These are phyloP conservation scores for Ips typographus DNA, from an alignment of 1,140 invertebrate genomes.

Conservation along the genomic window DNA sequence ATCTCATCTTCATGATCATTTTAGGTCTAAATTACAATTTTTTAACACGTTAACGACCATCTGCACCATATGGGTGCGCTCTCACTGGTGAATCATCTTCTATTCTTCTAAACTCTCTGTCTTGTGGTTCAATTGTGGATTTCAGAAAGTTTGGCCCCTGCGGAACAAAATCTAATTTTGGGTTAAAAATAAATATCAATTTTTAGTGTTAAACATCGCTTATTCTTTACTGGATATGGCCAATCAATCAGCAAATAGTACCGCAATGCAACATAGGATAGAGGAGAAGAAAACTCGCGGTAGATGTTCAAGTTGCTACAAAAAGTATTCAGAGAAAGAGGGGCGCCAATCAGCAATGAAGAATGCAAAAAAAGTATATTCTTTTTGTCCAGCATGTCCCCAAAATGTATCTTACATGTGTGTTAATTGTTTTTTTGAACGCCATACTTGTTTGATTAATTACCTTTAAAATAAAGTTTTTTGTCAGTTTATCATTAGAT, in stretches of 20 bases:
- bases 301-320: constrained; percentile 11
- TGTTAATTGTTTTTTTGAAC: constrained; percentile 12
- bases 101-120: no score
- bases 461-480: no score
- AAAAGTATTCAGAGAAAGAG: constrained; percentile 11
- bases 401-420: constrained; percentile 4
- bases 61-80: no score
- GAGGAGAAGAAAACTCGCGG: constrained; percentile 13
- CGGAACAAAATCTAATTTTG: no score
- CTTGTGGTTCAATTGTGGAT: no score
- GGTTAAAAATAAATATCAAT: no score
- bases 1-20: no score
- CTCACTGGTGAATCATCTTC: no score
- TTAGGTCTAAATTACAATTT: no score
- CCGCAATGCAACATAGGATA: constrained; percentile 1
- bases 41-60: no score
- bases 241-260: background rate
- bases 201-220: background rate
- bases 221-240: constrained; percentile 1
- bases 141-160: no score
- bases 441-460: background rate
- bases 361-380: constrained; percentile 14
- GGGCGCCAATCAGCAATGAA: constrained; percentile 14
- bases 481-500: no score
- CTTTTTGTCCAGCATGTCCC: constrained; percentile 9